phyloP scores from a whole-genome alignment of 2,888 invertebrate genomes.

The Merodon equestris region DNA sequence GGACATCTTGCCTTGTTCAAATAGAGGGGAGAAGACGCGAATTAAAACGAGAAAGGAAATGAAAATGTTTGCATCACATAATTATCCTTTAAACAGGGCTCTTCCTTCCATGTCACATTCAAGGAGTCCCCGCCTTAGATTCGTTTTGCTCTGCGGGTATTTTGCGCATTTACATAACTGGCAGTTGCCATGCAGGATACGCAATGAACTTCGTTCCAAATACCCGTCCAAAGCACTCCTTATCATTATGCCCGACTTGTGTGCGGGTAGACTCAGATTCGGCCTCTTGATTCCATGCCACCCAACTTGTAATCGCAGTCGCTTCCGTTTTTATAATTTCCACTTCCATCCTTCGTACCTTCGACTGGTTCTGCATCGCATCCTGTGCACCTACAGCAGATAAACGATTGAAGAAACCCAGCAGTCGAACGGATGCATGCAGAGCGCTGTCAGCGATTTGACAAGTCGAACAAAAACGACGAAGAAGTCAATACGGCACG shows the following conservation, averaged over 20 bases:
- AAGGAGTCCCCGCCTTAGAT: no score
- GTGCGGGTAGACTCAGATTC: conserved; percentile 20
- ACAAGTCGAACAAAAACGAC: background rate
- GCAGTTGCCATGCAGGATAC: conserved; percentile 10
- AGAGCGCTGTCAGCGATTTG: conserved; percentile 47
- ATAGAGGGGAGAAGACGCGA: background rate
- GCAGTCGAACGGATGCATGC: conserved; percentile 22
- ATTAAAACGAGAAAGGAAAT: background rate
- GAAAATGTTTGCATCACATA: conserved; percentile 36
- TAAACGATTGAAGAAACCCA: conserved; percentile 39
- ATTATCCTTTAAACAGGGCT: conserved; percentile 29
- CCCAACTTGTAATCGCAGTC: conserved; percentile 35
- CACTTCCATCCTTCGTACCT: conserved; percentile 5
- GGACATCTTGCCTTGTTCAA: conserved; percentile 13
- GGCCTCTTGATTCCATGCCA: conserved; percentile 1
- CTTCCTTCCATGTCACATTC: conserved; percentile 18
- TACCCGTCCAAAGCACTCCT: conserved; percentile 34
- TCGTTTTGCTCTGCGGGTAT: conserved; percentile 10
- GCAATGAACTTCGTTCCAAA: conserved; percentile 22
- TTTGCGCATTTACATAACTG: conserved; percentile 46
- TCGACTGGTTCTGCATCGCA: conserved; percentile 1
- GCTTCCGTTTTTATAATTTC: conserved; percentile 63
- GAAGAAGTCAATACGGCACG: background rate
- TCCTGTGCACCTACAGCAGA: conserved; percentile 29
- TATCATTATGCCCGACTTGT: conserved; percentile 51